Conservation (phyloP, 2,113 vertebrate genomes). For the Tupaia chinensis region DNA sequence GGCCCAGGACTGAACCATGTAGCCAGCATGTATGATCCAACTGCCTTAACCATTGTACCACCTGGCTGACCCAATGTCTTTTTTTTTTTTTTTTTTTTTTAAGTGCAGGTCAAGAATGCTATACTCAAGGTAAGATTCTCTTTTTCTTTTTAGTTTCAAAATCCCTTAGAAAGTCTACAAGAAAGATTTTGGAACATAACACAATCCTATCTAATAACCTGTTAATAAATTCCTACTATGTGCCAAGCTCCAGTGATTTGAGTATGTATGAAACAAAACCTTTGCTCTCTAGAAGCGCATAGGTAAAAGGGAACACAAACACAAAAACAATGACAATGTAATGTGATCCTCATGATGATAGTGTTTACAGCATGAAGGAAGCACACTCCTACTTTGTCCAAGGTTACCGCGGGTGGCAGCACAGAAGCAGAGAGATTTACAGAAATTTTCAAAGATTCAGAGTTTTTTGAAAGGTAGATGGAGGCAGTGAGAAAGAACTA, state of each 20-base stretch:
- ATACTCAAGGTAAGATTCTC: not conserved
- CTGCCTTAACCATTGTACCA: too few relatives aligned
- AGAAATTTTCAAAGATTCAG: not conserved
- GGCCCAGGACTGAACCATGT: too few relatives aligned
- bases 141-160: not conserved
- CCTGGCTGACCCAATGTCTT: too few relatives aligned
- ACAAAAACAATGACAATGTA: not conserved
- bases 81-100: not conserved
- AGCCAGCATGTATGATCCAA: too few relatives aligned
- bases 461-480: not conserved
- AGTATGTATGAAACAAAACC: not conserved
- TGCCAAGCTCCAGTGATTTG: not conserved
- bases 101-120: not conserved
- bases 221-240: not conserved
- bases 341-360: not conserved
- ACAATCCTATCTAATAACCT: not conserved
- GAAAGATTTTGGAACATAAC: not conserved
- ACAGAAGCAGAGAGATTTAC: not conserved
- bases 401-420: not conserved
- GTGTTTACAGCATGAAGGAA: not conserved
- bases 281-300: not conserved
- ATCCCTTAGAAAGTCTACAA: not conserved
- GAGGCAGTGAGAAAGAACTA: not conserved
- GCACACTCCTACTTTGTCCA: not conserved
- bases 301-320: not conserved